phyloP scores from a whole-genome alignment of 2,888 invertebrate genomes.

The Ormyrus rosae region DNA sequence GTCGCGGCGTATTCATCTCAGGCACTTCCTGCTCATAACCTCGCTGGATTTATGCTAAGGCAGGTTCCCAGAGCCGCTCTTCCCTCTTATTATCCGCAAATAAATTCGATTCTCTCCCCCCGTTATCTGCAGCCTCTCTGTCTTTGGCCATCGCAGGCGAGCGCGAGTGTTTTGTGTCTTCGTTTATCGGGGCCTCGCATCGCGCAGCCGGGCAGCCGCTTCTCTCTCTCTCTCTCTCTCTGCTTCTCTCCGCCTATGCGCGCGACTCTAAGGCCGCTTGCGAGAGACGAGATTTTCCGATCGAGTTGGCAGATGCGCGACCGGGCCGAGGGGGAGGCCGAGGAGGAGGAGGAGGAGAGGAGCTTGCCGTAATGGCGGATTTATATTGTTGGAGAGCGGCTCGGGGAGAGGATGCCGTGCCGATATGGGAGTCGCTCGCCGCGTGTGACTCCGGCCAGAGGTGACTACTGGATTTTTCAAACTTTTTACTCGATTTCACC shows the following conservation, averaged over 20 bases:
- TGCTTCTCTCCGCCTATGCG: no score
- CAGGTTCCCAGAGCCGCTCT: constrained; percentile 18
- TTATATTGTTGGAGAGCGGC: constrained; percentile 39
- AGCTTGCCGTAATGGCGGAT: constrained; percentile 39
- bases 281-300: constrained; percentile 39
- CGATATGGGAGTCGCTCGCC: constrained; percentile 25
- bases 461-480: constrained; percentile 15
- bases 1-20: constrained; percentile 36
- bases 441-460: constrained; percentile 4
- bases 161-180: constrained; percentile 25
- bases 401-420: constrained; percentile 7
- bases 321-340: background rate
- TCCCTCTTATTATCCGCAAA: constrained; percentile 40
- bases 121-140: constrained; percentile 8
- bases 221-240: no score
- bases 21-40: constrained; percentile 44
- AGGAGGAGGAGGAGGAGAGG: background rate
- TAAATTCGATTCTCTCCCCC: background rate
- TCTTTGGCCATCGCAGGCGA: constrained; percentile 15
- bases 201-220: background rate
- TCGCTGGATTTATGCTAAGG: constrained; percentile 41
- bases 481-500: background rate
- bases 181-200: constrained; percentile 39
- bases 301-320: constrained; percentile 23
- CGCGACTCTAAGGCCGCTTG: background rate